Evolutionary conservation across 2,113 vertebrate species (phyloP), one percentile per base, ranked within the genome.

Genomic region (Peromyscus leucopus): DNA sequence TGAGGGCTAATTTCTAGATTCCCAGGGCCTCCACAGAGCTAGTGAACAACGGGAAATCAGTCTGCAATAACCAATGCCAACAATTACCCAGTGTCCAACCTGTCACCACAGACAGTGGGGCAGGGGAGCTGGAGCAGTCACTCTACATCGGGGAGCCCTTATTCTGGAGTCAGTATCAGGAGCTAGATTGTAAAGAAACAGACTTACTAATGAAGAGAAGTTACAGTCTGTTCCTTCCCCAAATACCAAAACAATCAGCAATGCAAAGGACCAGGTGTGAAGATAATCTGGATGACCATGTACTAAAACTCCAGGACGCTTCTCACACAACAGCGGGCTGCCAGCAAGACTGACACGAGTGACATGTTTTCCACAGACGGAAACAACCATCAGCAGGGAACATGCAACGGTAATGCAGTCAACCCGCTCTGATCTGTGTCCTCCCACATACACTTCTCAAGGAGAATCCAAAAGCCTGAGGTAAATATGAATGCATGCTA

Each of bases 161-260:
- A 22, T 59, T 1, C 42, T 39, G n/a, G 7, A 65, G 24, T 24
- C 76, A 63, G 13, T 36, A 65, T 48, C 1, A 16, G 12, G 12
- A 92, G 31, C 65, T 85, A 65, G 57, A 57, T 39, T 28, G 90
- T 84, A 51, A 67, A 89, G 93, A 94, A 46, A 26, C 75, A 95
- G 94, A 61, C 28, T 71, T 39, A 87, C 36, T 48, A 71, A 51
- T 79, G 21, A 86, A 48, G 13, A 89, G 59, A 88, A 92, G 87
- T 89, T 61, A 93, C 86, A 84, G 79, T 9, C 63, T 33, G 39
- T 63, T 88, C 26, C 87, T 91, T 84, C 63, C 75, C 94, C 93
- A 63, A 61, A 46, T 46, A 80, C 57, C 69, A 71, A 71, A 89
- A 86, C 65, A 16, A 86, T 72, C 21, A 94, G 21, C 78, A 82